Evolutionary conservation across 2,797 vertebrate genomes (phyloP).

Genomic region (Prionace glauca): DNA sequence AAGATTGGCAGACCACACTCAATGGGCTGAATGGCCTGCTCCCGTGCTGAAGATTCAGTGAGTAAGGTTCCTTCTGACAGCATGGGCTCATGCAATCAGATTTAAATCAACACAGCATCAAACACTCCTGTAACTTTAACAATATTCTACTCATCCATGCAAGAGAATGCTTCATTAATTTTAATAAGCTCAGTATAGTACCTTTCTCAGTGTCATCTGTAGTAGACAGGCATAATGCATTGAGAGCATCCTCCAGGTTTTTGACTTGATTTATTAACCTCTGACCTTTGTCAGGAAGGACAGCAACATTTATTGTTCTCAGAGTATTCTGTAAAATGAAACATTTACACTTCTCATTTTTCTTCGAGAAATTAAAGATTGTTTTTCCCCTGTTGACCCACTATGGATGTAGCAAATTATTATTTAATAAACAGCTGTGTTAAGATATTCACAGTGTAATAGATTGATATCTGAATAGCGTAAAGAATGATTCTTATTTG

Average conservation of each 20-base stretch:
- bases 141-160: not conserved
- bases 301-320: constrained; percentile 69
- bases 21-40: not conserved
- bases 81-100: not conserved
- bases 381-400: not conserved
- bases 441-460: not conserved
- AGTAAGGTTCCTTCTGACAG: not conserved
- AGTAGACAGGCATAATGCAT: constrained; percentile 60
- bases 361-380: not conserved
- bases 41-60: not conserved
- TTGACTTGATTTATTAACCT: constrained; percentile 75
- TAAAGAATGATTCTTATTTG: not conserved
- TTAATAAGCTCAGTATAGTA: constrained; percentile 5
- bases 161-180: not conserved
- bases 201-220: constrained; percentile 42
- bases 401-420: not conserved
- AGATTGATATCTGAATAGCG: not conserved
- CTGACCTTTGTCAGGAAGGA: constrained; percentile 84
- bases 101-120: not conserved
- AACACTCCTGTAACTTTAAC: not conserved
- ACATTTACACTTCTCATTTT: not conserved
- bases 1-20: not conserved
- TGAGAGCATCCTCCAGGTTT: constrained; percentile 70
- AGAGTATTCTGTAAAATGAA: constrained; percentile 66
- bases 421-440: not conserved